Conservation (phyloP, 2,888 invertebrate genomes). For the Omphaloscelis lunosa region DNA sequence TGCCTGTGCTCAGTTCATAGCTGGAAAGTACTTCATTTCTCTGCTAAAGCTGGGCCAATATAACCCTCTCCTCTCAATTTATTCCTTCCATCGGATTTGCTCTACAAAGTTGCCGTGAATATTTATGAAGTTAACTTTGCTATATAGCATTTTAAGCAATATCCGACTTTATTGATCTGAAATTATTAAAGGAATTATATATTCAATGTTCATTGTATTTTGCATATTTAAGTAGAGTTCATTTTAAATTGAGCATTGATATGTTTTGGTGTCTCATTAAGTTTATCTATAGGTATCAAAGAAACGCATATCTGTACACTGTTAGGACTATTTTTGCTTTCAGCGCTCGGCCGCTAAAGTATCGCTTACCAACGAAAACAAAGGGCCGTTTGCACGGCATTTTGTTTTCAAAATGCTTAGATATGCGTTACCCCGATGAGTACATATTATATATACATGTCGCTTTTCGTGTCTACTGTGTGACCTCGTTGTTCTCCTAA, state of each 20-base stretch:
- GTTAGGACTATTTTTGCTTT: no score
- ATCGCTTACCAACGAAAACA: no score
- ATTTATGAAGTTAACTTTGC: conserved; percentile 84
- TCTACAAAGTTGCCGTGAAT: conserved; percentile 77
- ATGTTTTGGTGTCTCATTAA: not conserved
- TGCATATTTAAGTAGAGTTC: conserved; percentile 1
- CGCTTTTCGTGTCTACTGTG: not conserved
- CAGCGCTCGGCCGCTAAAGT: no score
- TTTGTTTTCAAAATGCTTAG: no score
- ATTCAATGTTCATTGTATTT: conserved; percentile 32
- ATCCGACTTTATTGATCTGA: conserved; percentile 70
- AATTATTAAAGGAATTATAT: conserved; percentile 66
- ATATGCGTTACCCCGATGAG: no score
- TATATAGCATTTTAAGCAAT: conserved; percentile 77
- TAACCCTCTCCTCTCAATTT: conserved; percentile 79
- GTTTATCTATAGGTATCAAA: not conserved
- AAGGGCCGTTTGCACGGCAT: no score
- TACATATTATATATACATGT: not conserved
- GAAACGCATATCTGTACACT: no score
- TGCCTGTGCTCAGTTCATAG: not conserved
- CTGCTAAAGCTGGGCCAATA: conserved; percentile 71
- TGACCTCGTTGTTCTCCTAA: not conserved
- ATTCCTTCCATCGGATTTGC: conserved; percentile 82
- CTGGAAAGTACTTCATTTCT: conserved; percentile 36
- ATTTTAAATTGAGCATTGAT: conserved; percentile 7